phyloP scores from a whole-genome alignment of 2,888 invertebrate genomes.

The Panzeria rudis region DNA sequence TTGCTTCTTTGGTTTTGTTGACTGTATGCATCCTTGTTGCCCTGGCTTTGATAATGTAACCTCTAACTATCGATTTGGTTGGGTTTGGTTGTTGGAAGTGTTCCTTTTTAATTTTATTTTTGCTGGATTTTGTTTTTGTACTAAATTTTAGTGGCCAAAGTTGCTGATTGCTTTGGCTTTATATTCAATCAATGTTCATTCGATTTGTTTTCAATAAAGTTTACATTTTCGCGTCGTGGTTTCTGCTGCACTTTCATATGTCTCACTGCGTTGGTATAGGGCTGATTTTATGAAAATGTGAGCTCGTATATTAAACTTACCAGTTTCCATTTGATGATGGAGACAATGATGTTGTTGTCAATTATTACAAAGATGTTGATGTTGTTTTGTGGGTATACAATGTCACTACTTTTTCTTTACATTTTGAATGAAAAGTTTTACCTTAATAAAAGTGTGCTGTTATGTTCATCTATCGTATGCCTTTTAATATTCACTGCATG shows the following conservation, averaged over 20 bases:
- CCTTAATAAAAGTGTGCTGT: conserved; percentile 49
- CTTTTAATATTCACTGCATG: conserved; percentile 29
- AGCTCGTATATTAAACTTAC: conserved; percentile 8
- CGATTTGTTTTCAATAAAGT: conserved; percentile 73
- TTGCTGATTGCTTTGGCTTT: conserved; percentile 72
- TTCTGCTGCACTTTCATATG: conserved; percentile 48
- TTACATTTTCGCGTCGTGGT: conserved; percentile 67
- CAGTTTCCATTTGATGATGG: conserved; percentile 34
- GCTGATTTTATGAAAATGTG: conserved; percentile 6
- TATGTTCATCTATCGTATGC: conserved; percentile 15
- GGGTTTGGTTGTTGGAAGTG: conserved; percentile 57
- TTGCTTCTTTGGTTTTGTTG: conserved; percentile 13
- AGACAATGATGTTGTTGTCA: conserved; percentile 44
- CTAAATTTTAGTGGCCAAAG: conserved; percentile 61
- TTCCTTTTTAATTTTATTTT: conserved; percentile 5
- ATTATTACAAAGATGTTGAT: conserved; percentile 50
- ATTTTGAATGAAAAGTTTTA: conserved; percentile 29
- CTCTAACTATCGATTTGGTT: conserved; percentile 63
- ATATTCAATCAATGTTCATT: conserved; percentile 74
- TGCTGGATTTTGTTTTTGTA: conserved; percentile 44
- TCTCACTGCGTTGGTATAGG: not conserved
- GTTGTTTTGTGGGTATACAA: conserved; percentile 54
- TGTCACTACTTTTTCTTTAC: conserved; percentile 13
- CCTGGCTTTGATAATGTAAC: conserved; percentile 60
- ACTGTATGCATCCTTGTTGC: conserved; percentile 18